Conservation (phyloP, 2,113 vertebrate genomes). For the Malurus alboscapulatus region DNA sequence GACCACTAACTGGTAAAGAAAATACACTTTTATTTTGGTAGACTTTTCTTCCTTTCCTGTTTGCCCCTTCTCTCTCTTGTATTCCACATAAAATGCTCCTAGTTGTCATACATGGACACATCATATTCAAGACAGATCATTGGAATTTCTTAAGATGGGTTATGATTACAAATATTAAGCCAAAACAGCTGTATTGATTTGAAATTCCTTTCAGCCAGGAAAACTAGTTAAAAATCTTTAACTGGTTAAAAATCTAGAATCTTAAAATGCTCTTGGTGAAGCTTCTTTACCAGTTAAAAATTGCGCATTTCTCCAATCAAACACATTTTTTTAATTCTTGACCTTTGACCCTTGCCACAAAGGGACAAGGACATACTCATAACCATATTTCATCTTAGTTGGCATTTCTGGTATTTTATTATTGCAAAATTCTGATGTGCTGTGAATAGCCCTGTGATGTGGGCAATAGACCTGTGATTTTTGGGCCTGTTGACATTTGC, state of each 20-base stretch:
- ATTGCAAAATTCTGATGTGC: not conserved
- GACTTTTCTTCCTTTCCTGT: not conserved
- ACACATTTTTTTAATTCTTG: not conserved
- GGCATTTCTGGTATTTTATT: not conserved
- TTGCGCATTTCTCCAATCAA: not conserved
- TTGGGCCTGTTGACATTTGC: not conserved
- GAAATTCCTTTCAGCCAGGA: not conserved
- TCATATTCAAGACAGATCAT: not conserved
- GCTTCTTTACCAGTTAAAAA: not conserved
- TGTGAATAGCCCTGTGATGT: not conserved
- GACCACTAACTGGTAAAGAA: not conserved
- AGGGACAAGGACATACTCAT: not conserved
- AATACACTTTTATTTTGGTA: not conserved
- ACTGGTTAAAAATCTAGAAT: not conserved
- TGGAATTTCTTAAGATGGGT: not conserved
- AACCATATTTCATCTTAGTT: not conserved
- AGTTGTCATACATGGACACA: not conserved
- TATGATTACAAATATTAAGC: not conserved
- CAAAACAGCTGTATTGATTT: constrained; percentile 19
- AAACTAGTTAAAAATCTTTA: not conserved
- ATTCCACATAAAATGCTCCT: not conserved
- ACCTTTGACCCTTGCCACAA: not conserved
- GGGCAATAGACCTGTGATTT: not conserved
- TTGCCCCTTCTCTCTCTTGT: not conserved
- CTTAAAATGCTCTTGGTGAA: not conserved